Base-by-base conservation (phyloP, 2,113 vertebrate genomes). In the Ancistrus triradiatus region DNA sequence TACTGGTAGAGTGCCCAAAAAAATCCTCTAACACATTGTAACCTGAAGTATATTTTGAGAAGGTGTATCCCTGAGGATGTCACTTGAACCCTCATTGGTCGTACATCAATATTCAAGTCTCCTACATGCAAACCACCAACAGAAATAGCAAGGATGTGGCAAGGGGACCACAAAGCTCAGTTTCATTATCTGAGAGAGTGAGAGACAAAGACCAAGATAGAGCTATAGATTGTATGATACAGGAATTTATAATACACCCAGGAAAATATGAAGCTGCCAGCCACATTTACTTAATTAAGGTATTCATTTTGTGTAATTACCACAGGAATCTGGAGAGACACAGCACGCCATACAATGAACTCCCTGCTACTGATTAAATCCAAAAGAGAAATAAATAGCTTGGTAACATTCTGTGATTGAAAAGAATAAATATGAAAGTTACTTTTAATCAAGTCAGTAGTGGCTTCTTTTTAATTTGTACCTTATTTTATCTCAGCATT, bases 261-360 rank as follows among this genome's bases (percentile, higher is more conserved):
- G 79, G 84, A 81, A 80, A 87, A 85, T 73, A 72, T 55, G 70
- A 78, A 78, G 68, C 84, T 83, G 85, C 86, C 79, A 86, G 80
- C 83, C 79, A 74, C 42, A 24, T 79, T 76, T 74, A 63, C 71
- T 78, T 85, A 88, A 88, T 86, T 85, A 85, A 81, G 78, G 82
- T 86, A 83, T 87, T 85, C 70, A 81, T 84, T 87, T 83, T 78
- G 81, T 81, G 78, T 84, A 85, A 86, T 89, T 88, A 85, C 77
- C 59, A 56, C 53, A 71, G 78, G 83, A 84, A 81, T 82, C 79
- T 44, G 7, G 59, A 72, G 80, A 83, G 81, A 85, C 75, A 65
- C 64, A 47, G 38, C 77, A 69, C 72, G 76, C 81, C 81, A 81
- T 74, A 70, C 74, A 82, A 77, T 80, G 74, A 85, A 83, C 76